Percentiles rank a stretch among this genome's conserved stretches.
These are phyloP conservation scores for Melanotaenia trifasciata DNA, from an alignment of 2,797 vertebrate species.

Conservation along the genomic window DNA sequence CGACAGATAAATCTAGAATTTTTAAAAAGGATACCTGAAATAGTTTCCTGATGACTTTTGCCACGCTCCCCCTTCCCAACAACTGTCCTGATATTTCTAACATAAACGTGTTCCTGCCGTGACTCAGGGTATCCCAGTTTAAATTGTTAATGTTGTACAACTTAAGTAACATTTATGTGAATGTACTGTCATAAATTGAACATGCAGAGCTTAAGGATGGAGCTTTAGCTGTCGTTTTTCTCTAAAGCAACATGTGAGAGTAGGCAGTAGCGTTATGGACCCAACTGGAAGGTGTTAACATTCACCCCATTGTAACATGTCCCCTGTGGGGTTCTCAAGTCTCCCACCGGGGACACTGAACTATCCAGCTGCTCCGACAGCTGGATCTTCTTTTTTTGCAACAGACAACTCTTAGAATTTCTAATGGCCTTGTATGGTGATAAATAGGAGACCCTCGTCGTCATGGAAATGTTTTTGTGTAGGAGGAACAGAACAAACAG, in stretches of 20 bases:
- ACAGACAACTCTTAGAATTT: slow-evolving; percentile 22
- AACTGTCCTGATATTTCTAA: too few relatives aligned
- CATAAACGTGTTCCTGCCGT: too few relatives aligned
- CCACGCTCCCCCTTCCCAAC: too few relatives aligned
- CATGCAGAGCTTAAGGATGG: not conserved
- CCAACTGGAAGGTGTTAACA: too few relatives aligned
- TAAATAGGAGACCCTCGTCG: not conserved
- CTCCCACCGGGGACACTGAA: not conserved
- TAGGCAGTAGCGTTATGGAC: too few relatives aligned
- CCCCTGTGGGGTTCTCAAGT: too few relatives aligned
- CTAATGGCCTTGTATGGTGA: slow-evolving; percentile 58
- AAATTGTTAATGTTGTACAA: not conserved
- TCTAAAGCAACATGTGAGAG: too few relatives aligned
- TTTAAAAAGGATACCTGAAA: not conserved
- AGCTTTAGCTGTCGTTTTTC: too few relatives aligned
- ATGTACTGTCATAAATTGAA: not conserved
- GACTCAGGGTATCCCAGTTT: too few relatives aligned
- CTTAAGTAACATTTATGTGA: not conserved
- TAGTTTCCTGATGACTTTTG: not conserved
- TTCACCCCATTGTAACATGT: too few relatives aligned
- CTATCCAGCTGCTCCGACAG: slow-evolving; percentile 14
- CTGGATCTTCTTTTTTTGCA: slow-evolving; percentile 15
- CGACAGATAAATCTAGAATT: not conserved
- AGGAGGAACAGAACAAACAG: slow-evolving; percentile 1
- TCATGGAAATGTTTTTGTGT: slow-evolving; percentile 53